Conservation (phyloP, 2,797 vertebrate genomes). For the Anisognathus igniventris region DNA sequence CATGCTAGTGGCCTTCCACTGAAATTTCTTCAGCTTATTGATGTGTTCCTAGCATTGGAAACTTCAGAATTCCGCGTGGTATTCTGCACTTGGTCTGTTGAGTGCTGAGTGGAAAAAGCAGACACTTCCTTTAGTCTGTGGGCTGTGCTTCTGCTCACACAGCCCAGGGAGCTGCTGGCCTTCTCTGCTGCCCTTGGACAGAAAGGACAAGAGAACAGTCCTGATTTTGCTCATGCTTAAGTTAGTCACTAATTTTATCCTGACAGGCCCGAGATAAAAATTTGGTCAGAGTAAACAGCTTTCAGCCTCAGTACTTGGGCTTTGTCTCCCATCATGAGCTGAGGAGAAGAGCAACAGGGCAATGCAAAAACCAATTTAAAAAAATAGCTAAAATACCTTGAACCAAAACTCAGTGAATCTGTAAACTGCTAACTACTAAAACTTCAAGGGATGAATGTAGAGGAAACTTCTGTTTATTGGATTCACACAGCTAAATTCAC, state of each 20-base stretch:
- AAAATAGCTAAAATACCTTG: neutral
- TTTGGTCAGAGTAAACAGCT: neutral
- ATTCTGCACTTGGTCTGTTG: neutral
- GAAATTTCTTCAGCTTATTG: neutral
- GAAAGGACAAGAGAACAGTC: neutral
- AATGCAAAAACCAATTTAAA: neutral
- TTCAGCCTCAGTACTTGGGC: neutral
- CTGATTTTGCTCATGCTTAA: neutral
- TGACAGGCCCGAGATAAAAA: neutral
- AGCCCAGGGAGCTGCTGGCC: neutral
- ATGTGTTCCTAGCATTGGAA: neutral
- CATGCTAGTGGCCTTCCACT: fast-evolving
- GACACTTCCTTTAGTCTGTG: neutral
- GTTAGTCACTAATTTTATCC: neutral
- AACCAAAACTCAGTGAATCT: neutral
- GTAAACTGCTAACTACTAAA: neutral
- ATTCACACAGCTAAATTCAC: neutral
- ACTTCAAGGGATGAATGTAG: neutral
- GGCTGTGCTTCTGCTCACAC: neutral
- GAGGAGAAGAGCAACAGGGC: neutral
- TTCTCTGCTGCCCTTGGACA: neutral
- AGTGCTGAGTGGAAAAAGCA: neutral
- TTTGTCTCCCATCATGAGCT: neutral
- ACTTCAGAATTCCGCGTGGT: neutral
- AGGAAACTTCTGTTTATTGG: neutral